phyloP scores from a whole-genome alignment of 2,113 vertebrate species.

The Nymphicus hollandicus region DNA sequence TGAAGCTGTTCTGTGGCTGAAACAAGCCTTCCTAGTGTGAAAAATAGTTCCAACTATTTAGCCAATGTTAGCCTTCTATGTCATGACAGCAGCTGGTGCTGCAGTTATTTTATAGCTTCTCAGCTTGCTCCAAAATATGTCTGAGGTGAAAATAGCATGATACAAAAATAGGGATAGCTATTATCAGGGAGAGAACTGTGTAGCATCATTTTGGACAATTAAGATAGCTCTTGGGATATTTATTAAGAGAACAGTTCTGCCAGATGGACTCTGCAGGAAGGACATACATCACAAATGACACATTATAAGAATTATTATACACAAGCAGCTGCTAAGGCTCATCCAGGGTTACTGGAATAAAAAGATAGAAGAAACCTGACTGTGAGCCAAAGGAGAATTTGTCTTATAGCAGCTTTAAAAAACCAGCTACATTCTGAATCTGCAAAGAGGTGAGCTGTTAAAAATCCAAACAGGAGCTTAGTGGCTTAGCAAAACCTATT shows the following conservation, averaged over 20 bases:
- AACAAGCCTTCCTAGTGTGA: not conserved
- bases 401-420: not conserved
- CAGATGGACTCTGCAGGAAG: not conserved
- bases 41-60: not conserved
- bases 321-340: not conserved
- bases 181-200: not conserved
- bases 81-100: not conserved
- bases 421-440: not conserved
- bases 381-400: not conserved
- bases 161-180: not conserved
- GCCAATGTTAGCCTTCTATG: not conserved
- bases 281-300: not conserved
- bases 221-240: not conserved
- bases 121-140: not conserved
- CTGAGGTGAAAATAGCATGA: not conserved
- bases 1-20: not conserved
- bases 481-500: not conserved
- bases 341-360: not conserved
- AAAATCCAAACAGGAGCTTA: not conserved
- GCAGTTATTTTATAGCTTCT: not conserved
- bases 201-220: not conserved
- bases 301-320: not conserved
- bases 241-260: not conserved
- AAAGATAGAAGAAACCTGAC: not conserved
- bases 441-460: not conserved